Base-by-base conservation (phyloP, 2,113 vertebrate genomes). In the Hiodon alosoides region DNA sequence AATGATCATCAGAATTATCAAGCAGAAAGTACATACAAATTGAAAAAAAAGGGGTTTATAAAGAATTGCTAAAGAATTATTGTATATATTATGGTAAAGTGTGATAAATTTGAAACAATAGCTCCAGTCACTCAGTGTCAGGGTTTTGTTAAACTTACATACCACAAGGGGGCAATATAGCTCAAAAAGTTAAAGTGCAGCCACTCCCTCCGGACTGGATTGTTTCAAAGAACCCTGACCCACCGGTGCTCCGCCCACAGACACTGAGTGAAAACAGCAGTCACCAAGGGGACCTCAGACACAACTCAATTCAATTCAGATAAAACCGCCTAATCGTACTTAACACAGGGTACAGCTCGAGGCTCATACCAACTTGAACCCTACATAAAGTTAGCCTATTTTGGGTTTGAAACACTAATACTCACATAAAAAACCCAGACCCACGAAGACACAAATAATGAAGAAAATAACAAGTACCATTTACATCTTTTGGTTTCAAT, bases 311-410 rank as follows among this genome's bases (percentile, higher is more conserved):
- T 17, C 51, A 31, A 64, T 71, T 17, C 11, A 70, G 14, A 69
- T 55, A 51, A 51, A 48, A 31, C 51, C 60, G 52, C 74, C 47
- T 13, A 65, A 53, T 10, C 51, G 48, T 13, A 7, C 7, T 13
- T 53, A 55, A 57, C 58, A 69, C 58, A 62, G 74, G 31, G 16
- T 51, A 17, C 1, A 71, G 61, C 5, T 76, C 58, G 58, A 71
- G 52, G 52, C 75, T 11, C 31, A 7, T 9, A n/a, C 7, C 7
- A 54, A 9, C 31, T 68, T 76, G 67, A 76, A 83, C 77, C 79
- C 76, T 79, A 76, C 83, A 81, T 57, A 84, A 79, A 86, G 83
- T 80, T 79, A 86, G 84, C 82, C 87, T 82, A 66, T 72, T 16
- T 85, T 82, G 64, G 61, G 17, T 66, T 53, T 62, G n/a, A 48